These are phyloP conservation scores for Vannuccia rotundouncinata DNA, from an alignment of 2,888 invertebrate species.

Conservation along the genomic window DNA sequence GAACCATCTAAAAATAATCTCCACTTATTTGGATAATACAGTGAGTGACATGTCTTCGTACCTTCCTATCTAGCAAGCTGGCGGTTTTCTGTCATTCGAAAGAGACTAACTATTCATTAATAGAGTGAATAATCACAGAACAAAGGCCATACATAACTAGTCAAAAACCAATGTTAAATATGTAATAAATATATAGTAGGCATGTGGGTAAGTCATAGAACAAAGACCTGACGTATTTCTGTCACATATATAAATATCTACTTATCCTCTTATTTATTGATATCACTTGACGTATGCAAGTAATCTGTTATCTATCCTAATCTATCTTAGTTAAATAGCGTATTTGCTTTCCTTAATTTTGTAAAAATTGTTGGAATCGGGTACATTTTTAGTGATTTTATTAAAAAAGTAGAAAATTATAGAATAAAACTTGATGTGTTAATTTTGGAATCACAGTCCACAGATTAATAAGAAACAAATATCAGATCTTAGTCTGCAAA, in stretches of 20 bases:
- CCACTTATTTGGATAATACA: slow-evolving; percentile 16
- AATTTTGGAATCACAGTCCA: neutral
- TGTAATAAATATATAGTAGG: neutral
- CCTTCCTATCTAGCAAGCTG: slow-evolving; percentile 22
- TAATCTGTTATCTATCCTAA: too few species aligned
- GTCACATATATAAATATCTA: too few species aligned
- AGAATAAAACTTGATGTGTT: too few species aligned
- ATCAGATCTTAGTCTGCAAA: slow-evolving; percentile 3
- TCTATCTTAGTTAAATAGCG: too few species aligned
- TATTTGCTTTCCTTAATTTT: too few species aligned
- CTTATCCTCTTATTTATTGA: too few species aligned
- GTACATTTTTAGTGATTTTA: too few species aligned
- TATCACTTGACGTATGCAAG: too few species aligned
- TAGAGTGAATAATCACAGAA: neutral
- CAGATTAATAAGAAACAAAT: slow-evolving; percentile 12
- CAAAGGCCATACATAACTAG: neutral
- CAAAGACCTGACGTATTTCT: neutral
- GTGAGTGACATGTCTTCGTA: too few species aligned
- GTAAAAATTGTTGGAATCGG: too few species aligned
- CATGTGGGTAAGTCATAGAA: neutral
- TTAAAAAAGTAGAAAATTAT: too few species aligned
- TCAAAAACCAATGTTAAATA: neutral
- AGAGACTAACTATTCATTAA: neutral
- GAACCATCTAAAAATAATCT: slow-evolving; percentile 8
- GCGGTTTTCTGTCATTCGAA: neutral